phyloP scores from a whole-genome alignment of 2,888 invertebrate species.

The Drosophila anomelani region DNA sequence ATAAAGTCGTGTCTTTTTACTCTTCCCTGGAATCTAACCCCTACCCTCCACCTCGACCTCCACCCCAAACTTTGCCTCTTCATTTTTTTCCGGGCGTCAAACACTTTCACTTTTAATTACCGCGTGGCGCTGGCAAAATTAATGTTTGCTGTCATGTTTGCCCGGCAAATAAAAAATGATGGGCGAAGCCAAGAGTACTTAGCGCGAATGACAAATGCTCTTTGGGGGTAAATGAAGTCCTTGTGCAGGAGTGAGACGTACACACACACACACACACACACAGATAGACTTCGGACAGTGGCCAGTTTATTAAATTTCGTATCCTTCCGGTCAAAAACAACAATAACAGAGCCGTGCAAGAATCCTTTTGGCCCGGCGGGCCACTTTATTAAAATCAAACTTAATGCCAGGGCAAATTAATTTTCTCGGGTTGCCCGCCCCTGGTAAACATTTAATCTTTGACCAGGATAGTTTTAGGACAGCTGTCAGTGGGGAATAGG shows the following conservation, averaged over 20 bases:
- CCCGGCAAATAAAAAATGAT: slow-evolving; percentile 33
- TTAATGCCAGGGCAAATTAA: slow-evolving; percentile 71
- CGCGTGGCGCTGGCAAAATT: slow-evolving; percentile 61
- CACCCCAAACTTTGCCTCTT: not conserved
- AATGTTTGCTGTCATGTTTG: slow-evolving; percentile 79
- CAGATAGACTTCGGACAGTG: slow-evolving; percentile 1
- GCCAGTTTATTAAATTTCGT: slow-evolving; percentile 69
- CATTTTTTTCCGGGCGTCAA: slow-evolving; percentile 52
- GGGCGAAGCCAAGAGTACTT: slow-evolving; percentile 55
- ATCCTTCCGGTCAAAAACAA: slow-evolving; percentile 20
- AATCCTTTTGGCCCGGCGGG: slow-evolving; percentile 36
- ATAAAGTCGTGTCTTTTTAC: not conserved
- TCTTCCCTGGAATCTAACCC: not conserved
- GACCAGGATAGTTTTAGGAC: slow-evolving; percentile 30
- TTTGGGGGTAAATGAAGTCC: slow-evolving; percentile 23
- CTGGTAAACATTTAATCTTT: slow-evolving; percentile 70
- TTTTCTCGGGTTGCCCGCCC: slow-evolving; percentile 51
- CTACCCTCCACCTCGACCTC: not conserved
- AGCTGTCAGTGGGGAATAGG: too few species aligned
- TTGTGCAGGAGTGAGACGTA: slow-evolving; percentile 12
- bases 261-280: slow-evolving; percentile 22
- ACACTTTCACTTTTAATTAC: slow-evolving; percentile 79
- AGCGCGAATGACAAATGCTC: slow-evolving; percentile 75
- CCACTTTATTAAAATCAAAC: slow-evolving; percentile 80
- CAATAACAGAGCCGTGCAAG: slow-evolving; percentile 9